Conservation (phyloP, 2,888 invertebrate species). For the Portevinia maculata region DNA sequence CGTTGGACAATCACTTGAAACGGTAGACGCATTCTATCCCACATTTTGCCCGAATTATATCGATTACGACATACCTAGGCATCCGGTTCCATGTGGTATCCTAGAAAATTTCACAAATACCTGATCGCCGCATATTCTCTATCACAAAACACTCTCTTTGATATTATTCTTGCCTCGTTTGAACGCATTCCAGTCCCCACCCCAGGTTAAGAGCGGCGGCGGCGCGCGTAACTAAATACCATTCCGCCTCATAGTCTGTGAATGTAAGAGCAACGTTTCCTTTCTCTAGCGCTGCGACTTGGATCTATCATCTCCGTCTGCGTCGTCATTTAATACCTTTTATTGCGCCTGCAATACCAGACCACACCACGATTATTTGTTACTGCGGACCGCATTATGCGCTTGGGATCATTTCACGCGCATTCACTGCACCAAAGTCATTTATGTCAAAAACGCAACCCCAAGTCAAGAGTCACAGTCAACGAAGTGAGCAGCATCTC, state of each 20-base stretch:
- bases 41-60: slow-evolving; percentile 18
- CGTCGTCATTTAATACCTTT: slow-evolving; percentile 28
- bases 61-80: slow-evolving; percentile 27
- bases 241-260: slow-evolving; percentile 3
- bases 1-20: too few species aligned
- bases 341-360: slow-evolving; percentile 48
- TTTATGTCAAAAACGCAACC: slow-evolving; percentile 47
- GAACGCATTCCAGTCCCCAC: slow-evolving; percentile 50
- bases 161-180: slow-evolving; percentile 59
- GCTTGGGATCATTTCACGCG: slow-evolving; percentile 64
- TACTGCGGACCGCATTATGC: slow-evolving; percentile 50
- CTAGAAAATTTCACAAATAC: slow-evolving; percentile 40
- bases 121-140: slow-evolving; percentile 51
- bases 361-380: slow-evolving; percentile 39
- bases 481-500: neutral
- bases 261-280: slow-evolving; percentile 25
- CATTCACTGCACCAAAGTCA: slow-evolving; percentile 29
- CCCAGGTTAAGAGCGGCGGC: neutral
- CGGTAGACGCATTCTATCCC: neutral
- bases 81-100: slow-evolving; percentile 32
- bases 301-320: neutral
- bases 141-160: slow-evolving; percentile 34
- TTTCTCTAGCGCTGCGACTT: slow-evolving; percentile 32
- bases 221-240: slow-evolving; percentile 45
- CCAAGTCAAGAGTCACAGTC: slow-evolving; percentile 39